Base-by-base conservation (phyloP, 1,140 invertebrate genomes). In the Tribolium castaneum region DNA sequence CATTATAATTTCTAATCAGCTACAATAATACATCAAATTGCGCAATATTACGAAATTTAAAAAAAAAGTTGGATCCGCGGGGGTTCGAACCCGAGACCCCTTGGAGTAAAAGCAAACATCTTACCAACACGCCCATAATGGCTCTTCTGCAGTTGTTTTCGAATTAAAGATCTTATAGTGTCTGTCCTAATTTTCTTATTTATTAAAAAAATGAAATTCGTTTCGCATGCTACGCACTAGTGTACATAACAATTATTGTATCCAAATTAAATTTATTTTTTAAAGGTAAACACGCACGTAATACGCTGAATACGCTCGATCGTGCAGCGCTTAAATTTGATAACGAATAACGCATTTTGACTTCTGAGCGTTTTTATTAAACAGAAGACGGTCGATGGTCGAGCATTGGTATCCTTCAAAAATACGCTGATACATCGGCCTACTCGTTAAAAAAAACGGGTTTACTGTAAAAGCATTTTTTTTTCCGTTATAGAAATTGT, bases 191-290 rank as follows among this genome's bases (percentile, higher is more conserved):
- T 73, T 73, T 73, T 73, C n/a, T 73, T 73, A 51, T 73, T 73
- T 16, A 73, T 73, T 73, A 73, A 71, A 71, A n/a, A 71, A 71
- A 71, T 71, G 66, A 71, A 71, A 71, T 71, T 71, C 66, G 66
- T 34, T 71, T 71, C 30, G 66, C 66, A 35, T 45, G 25, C 35
- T 71, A 71, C 66, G 66, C 66, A 71, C 66, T 71, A 71, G 66
- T 71, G 66, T n/a, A 71, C 66, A 71, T 71, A 71, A 71, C 66
- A 71, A 71, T 71, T 71, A 71, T 71, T 71, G 66, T 71, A n/a
- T 71, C 66, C 25, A 71, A 71, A 71, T 45, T 45, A 45, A 59
- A 25, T 22, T 59, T 19, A 59, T 59, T 59, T 59, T 25, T 59
- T 59, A 59, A 59, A 59, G 54, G 19, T 59, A 59, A 22, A 59